Evolutionary conservation across 2,113 vertebrate genomes (phyloP).

Genomic region (Nothobranchius furzeri): DNA sequence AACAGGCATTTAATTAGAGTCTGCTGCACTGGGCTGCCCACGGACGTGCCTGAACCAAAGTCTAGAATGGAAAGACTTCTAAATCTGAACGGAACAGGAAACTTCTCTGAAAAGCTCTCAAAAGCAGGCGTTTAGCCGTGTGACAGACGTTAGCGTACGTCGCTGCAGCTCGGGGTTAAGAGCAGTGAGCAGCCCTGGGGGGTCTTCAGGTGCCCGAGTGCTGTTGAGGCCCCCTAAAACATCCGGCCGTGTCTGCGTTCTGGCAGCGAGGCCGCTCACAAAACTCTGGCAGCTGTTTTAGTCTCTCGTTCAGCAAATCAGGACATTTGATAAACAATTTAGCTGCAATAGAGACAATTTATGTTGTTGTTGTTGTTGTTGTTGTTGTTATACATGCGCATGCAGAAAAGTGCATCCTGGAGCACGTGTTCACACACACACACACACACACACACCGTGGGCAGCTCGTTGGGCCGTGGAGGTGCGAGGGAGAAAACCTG

Average conservation of each 20-base stretch:
- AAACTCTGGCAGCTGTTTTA: constrained; percentile 22
- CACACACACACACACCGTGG: constrained; percentile 43
- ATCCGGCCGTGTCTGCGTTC: constrained; percentile 54
- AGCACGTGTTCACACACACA: constrained; percentile 1
- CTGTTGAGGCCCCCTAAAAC: constrained; percentile 54
- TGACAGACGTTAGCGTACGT: constrained; percentile 32
- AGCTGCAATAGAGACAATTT: constrained; percentile 44
- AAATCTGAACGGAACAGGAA: too few relatives aligned
- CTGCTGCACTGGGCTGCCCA: too few relatives aligned
- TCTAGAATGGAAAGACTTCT: too few relatives aligned
- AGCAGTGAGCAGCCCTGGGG: constrained; percentile 36
- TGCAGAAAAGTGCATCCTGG: constrained; percentile 6
- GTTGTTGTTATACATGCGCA: constrained; percentile 14
- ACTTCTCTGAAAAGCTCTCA: constrained; percentile 13
- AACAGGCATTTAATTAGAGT: too few relatives aligned
- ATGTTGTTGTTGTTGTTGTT: constrained; percentile 53
- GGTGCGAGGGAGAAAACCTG: constrained; percentile 50
- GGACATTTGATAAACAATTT: constrained; percentile 59
- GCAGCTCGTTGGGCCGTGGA: constrained; percentile 60
- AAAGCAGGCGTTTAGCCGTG: constrained; percentile 17
- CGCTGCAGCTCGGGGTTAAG: constrained; percentile 33
- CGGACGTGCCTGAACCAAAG: too few relatives aligned
- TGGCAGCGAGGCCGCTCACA: too few relatives aligned
- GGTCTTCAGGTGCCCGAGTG: constrained; percentile 47
- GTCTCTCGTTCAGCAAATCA: constrained; percentile 69